Base-by-base conservation (phyloP, 2,797 vertebrate genomes). In the Carapus acus region DNA sequence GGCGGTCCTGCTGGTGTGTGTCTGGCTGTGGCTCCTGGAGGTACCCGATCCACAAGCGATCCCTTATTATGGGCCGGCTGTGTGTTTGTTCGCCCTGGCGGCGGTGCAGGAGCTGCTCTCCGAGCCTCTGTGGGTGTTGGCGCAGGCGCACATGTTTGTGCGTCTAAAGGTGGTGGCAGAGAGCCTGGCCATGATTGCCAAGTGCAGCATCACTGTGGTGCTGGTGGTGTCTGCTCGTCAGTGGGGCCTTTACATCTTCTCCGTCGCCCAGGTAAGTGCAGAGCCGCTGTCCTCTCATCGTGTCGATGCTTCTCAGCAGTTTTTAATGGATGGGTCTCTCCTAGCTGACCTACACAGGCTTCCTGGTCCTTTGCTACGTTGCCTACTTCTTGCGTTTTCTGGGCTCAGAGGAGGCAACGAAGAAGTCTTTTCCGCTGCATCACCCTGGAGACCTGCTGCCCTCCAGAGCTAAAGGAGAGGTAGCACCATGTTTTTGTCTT, bases 201-300 rank as follows among this genome's bases (percentile, higher is more conserved):
- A 90, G 84, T 97, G 96, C 60, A 6, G 89, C 39, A 58, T 96
- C 43, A 96, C 89, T 0, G 91, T 94, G 63, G 61, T 85, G 56
- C 81, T 98, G 57, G 91, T 99, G 54, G 70, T 93, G 14, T 81
- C 87, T 43, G 81, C 81, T 44, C 92, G 87, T 58, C 85, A 92
- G 0, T 96, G 93, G 94, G 94, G 93, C 3, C 89, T 99, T 34
- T 89, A 92, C 79, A 91, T 98, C 80, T 99, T 99, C 82, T 89
- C 91, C 53, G 68, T 88, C 61, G 91, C 96, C 56, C 96, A 99
- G 88, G 96, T 99, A 65, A 78, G 9, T 5, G 9, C 24, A 5
- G 24, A 27, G 24, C 24, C 9, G 5, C 4, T 27, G 5, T 27
- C 24, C 9, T 27, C 24, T 27, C 9, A 27, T 27, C 4, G 24